phyloP scores from a whole-genome alignment of 2,888 invertebrate species.

The Lasioglossum vierecki region DNA sequence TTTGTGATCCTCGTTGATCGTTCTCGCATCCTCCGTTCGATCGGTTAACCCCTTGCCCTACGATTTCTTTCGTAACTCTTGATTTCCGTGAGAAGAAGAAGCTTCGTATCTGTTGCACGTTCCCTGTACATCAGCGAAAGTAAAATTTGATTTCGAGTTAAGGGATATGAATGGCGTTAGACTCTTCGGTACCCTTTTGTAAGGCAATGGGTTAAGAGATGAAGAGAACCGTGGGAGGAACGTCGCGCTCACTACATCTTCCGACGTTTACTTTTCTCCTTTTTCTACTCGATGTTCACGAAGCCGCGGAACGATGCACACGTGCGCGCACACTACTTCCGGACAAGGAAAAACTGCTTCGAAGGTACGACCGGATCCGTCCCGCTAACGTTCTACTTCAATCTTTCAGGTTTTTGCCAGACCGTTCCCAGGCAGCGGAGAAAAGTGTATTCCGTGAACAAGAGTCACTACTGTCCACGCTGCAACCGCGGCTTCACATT shows the following conservation, averaged over 20 bases:
- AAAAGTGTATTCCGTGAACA: conserved; percentile 67
- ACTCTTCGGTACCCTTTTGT: no score
- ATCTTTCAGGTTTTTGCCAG: conserved; percentile 69
- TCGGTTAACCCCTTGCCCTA: neutral
- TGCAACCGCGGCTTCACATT: conserved; percentile 77
- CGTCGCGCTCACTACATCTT: neutral
- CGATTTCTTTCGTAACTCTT: no score
- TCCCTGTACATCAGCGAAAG: no score
- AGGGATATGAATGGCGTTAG: no score
- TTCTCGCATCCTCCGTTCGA: neutral
- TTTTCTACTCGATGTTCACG: conserved; percentile 23
- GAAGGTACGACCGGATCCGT: conserved; percentile 4
- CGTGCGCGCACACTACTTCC: conserved; percentile 9
- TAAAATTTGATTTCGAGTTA: no score
- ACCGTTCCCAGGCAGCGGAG: conserved; percentile 51
- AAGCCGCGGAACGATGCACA: conserved; percentile 47
- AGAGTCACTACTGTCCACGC: conserved; percentile 74
- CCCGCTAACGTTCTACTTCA: conserved; percentile 57
- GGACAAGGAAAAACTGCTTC: conserved; percentile 23
- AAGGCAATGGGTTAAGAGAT: no score
- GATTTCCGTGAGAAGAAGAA: no score
- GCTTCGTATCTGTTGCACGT: no score
- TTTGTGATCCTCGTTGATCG: conserved; percentile 28
- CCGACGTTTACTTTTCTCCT: neutral
- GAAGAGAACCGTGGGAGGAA: neutral